Evolutionary conservation across 2,113 vertebrate species (phyloP).

Genomic region (Pelecanus crispus): DNA sequence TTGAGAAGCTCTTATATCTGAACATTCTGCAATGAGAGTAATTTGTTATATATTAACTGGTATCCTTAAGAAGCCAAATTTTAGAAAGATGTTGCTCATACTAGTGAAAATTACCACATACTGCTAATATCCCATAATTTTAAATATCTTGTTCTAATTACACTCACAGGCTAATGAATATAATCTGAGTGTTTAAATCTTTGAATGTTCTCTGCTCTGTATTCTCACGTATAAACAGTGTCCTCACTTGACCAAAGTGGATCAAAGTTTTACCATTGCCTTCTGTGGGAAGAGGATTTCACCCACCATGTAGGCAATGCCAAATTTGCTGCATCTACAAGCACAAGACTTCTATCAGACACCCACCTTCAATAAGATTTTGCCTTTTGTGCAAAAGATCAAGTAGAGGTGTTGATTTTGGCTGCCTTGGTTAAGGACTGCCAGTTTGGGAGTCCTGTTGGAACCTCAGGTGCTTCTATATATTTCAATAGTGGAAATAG

Average conservation of each 20-base stretch:
- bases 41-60: slow-evolving; percentile 58
- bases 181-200: not conserved
- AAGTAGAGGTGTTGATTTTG: not conserved
- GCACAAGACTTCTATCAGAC: not conserved
- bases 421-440: not conserved
- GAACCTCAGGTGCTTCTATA: not conserved
- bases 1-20: slow-evolving; percentile 48
- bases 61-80: slow-evolving; percentile 34
- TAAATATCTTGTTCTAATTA: not conserved
- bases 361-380: not conserved
- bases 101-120: not conserved
- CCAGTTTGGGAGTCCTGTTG: not conserved
- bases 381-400: not conserved
- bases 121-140: not conserved
- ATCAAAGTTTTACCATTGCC: not conserved
- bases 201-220: not conserved
- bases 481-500: not conserved
- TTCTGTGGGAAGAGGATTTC: not conserved
- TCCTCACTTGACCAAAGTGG: not conserved
- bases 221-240: not conserved
- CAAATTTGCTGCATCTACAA: not conserved
- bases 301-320: not conserved
- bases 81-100: slow-evolving; percentile 12
- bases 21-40: slow-evolving; percentile 6
- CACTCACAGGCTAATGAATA: not conserved